Conservation (phyloP, 2,113 vertebrate species). For the Glaucidium brasilianum region DNA sequence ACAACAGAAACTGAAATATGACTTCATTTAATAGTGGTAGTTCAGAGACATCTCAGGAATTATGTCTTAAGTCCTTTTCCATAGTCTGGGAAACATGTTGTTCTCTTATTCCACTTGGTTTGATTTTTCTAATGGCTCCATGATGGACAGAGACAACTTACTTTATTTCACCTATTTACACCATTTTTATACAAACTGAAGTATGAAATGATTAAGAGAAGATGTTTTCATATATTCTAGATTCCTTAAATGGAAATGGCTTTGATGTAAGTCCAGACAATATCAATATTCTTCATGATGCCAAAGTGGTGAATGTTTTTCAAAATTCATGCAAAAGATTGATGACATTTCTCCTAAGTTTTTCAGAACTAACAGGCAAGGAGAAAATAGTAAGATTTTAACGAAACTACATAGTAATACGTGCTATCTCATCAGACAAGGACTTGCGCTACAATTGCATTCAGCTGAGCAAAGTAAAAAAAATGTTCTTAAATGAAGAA, state of each 20-base stretch:
- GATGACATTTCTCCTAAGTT: neutral
- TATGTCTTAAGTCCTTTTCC: neutral
- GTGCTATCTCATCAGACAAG: neutral
- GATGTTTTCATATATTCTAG: neutral
- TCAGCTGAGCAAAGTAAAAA: neutral
- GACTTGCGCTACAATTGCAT: neutral
- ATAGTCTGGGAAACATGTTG: neutral
- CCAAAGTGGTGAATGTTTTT: neutral
- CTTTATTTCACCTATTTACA: neutral
- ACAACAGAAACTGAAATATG: neutral
- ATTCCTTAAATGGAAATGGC: neutral
- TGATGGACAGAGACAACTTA: neutral
- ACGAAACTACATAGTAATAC: neutral
- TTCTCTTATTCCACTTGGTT: neutral
- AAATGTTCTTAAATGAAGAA: neutral
- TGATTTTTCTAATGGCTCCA: neutral
- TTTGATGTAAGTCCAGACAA: neutral
- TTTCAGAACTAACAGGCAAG: neutral
- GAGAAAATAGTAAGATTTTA: neutral
- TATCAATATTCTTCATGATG: neutral
- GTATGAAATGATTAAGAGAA: neutral
- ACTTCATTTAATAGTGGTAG: neutral
- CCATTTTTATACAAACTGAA: neutral
- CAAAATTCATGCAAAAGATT: neutral
- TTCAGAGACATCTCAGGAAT: neutral